Conservation (phyloP, 2,797 vertebrate genomes). For the Otus scops region DNA sequence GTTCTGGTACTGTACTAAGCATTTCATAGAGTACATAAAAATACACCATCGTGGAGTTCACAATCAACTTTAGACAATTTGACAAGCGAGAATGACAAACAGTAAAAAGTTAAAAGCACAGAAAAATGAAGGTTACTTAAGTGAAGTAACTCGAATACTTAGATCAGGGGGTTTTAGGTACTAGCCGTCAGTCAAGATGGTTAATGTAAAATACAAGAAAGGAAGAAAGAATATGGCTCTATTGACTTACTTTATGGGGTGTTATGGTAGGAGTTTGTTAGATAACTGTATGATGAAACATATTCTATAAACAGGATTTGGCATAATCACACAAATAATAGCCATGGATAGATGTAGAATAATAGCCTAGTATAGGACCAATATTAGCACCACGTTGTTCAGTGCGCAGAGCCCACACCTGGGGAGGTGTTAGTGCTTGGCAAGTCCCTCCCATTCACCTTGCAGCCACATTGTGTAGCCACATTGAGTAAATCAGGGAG, state of each 20-base stretch:
- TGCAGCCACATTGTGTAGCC: neutral
- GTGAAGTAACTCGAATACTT: neutral
- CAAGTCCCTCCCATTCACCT: neutral
- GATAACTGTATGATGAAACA: neutral
- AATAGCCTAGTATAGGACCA: neutral
- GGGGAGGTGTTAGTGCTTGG: neutral
- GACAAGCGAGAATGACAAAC: neutral
- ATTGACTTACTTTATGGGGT: neutral
- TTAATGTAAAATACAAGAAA: neutral
- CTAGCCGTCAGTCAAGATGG: neutral
- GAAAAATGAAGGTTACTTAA: neutral
- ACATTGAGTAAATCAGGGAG: neutral
- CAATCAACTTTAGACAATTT: neutral
- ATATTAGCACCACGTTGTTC: neutral
- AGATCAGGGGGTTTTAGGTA: neutral
- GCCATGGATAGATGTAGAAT: neutral
- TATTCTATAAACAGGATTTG: neutral
- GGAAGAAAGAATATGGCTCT: neutral
- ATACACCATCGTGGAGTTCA: neutral
- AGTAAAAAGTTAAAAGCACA: neutral
- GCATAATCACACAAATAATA: neutral
- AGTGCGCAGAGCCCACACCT: neutral
- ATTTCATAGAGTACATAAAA: constrained; percentile 1
- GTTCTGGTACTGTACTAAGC: neutral
- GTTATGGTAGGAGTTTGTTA: neutral